Conservation (phyloP, 2,113 vertebrate species). For the Neolamprologus modestus region DNA sequence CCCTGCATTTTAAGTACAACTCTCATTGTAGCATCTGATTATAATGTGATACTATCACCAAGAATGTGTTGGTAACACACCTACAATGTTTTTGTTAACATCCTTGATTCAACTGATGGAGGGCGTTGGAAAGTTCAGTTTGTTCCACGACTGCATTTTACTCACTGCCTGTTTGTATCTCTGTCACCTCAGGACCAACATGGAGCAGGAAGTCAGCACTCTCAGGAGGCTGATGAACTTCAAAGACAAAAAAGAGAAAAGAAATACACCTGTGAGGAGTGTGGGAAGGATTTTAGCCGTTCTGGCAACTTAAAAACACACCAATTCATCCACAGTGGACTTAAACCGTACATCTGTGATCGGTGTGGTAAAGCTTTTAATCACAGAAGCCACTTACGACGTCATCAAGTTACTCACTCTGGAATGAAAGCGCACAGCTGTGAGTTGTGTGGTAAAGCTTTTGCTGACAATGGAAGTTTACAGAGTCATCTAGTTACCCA, state of each 20-base stretch:
- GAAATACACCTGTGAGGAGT: neutral
- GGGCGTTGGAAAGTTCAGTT: rapidly evolving
- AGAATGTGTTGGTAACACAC: neutral
- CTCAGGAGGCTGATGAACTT: neutral
- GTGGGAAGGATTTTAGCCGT: neutral
- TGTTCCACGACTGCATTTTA: neutral
- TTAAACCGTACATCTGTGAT: neutral
- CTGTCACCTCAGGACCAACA: neutral
- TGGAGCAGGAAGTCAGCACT: neutral
- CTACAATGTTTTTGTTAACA: neutral
- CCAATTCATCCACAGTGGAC: neutral
- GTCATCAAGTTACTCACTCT: neutral
- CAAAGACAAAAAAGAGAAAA: neutral
- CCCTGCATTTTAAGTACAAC: neutral
- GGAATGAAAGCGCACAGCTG: neutral
- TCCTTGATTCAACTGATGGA: neutral
- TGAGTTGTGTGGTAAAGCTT: neutral
- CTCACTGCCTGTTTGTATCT: neutral
- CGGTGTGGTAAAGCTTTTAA: neutral
- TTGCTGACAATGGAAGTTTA: neutral
- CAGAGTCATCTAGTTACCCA: neutral
- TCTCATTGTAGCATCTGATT: neutral
- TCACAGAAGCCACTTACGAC: neutral
- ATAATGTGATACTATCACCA: neutral
- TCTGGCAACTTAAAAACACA: neutral